Evolutionary conservation across 2,113 vertebrate genomes (phyloP).

Genomic region (Paradisaea rubra): DNA sequence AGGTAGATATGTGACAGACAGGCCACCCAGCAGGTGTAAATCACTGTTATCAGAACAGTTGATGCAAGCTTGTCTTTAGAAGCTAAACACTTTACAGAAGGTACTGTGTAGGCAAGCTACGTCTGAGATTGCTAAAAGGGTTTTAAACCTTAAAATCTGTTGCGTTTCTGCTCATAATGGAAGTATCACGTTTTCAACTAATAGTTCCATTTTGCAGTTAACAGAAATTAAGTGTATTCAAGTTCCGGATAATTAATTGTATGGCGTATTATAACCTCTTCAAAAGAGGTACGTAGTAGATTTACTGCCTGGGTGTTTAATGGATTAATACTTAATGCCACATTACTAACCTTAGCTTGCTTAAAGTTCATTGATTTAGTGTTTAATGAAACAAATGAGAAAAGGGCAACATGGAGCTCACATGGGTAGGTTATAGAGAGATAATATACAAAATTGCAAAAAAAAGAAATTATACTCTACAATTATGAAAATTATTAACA

Average conservation of each 20-base stretch:
- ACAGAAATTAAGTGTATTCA: neutral
- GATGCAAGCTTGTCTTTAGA: neutral
- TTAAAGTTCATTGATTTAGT: slow-evolving; percentile 25
- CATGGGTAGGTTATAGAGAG: neutral
- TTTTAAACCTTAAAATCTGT: neutral
- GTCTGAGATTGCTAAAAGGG: neutral
- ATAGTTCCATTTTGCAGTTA: neutral
- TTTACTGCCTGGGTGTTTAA: slow-evolving; percentile 9
- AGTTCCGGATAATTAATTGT: slow-evolving; percentile 19
- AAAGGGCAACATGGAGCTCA: neutral
- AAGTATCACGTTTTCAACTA: neutral
- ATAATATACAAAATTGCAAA: neutral
- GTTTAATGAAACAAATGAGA: slow-evolving; percentile 1
- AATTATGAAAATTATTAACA: neutral
- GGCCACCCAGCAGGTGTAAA: neutral
- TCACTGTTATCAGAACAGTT: neutral
- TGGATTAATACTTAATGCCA: slow-evolving; percentile 18
- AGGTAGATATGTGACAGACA: neutral
- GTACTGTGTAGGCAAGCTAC: neutral
- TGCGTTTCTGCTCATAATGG: neutral
- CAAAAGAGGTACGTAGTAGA: neutral
- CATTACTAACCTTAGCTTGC: neutral
- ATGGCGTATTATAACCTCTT: neutral
- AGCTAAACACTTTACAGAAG: neutral
- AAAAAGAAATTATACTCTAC: neutral